phyloP scores from a whole-genome alignment of 2,888 invertebrate species.

The Amblyjoppa proteus region DNA sequence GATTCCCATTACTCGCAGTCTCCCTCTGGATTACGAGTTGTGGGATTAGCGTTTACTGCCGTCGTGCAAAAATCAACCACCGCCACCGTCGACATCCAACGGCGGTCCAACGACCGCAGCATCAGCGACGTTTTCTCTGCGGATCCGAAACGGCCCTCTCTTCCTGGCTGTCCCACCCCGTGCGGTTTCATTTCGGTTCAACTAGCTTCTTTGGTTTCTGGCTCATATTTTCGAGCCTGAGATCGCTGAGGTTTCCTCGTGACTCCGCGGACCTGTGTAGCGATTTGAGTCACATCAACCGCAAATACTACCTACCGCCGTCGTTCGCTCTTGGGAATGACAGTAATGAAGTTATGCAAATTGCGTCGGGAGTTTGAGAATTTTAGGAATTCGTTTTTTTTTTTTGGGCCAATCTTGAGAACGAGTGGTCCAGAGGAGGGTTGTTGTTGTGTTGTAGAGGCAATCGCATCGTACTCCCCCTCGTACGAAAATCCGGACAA shows the following conservation, averaged over 20 bases:
- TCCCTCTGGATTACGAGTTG: slow-evolving; percentile 75
- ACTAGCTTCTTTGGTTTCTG: slow-evolving; percentile 43
- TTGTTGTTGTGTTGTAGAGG: not conserved
- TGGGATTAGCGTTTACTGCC: slow-evolving; percentile 79
- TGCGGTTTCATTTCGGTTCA: slow-evolving; percentile 56
- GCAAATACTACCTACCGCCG: slow-evolving; percentile 39
- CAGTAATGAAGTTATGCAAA: slow-evolving; percentile 62
- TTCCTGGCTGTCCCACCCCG: not conserved
- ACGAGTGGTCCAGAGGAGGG: not conserved
- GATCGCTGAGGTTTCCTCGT: slow-evolving; percentile 16
- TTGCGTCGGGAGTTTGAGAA: slow-evolving; percentile 4
- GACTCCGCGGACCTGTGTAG: not conserved
- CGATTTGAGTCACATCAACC: slow-evolving; percentile 26
- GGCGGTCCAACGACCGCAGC: slow-evolving; percentile 55
- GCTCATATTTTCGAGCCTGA: slow-evolving; percentile 33
- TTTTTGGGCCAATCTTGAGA: not conserved
- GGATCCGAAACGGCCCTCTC: not conserved
- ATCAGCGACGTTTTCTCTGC: slow-evolving; percentile 36
- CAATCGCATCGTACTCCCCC: not conserved
- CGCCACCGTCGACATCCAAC: slow-evolving; percentile 62
- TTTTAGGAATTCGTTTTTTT: not conserved
- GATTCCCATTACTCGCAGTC: slow-evolving; percentile 73
- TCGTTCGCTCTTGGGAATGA: slow-evolving; percentile 47
- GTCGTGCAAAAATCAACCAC: slow-evolving; percentile 76
- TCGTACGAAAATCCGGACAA: slow-evolving; percentile 38